These are phyloP conservation scores for Argyrosomus japonicus DNA, from an alignment of 2,113 vertebrate species.

Conservation along the genomic window DNA sequence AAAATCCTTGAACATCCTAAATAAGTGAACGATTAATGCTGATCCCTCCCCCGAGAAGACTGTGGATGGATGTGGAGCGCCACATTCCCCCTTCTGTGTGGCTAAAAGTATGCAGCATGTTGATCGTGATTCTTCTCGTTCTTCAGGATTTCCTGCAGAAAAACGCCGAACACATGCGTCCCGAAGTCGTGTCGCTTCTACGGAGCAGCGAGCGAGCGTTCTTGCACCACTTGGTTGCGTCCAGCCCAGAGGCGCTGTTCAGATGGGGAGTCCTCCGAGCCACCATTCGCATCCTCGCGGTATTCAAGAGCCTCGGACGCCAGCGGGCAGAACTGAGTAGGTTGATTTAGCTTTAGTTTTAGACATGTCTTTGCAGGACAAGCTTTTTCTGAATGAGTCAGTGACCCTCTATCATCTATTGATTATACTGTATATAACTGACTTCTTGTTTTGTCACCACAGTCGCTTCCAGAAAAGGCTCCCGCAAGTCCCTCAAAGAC, in stretches of 20 bases:
- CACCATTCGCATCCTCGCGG: conserved; percentile 85
- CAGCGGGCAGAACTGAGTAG: conserved; percentile 75
- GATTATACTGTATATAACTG: neutral
- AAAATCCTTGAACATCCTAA: conserved; percentile 28
- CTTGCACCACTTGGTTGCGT: conserved; percentile 90
- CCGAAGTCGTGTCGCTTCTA: conserved; percentile 91
- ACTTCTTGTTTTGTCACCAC: conserved; percentile 40
- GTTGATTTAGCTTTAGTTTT: neutral
- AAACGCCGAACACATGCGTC: conserved; percentile 95
- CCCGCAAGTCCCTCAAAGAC: conserved; percentile 80
- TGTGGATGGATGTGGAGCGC: neutral
- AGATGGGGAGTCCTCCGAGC: conserved; percentile 95
- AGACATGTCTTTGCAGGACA: too few species aligned
- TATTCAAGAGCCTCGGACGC: conserved; percentile 86
- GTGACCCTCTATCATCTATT: neutral
- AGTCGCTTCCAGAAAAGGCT: conserved; percentile 78
- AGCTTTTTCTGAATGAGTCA: too few species aligned
- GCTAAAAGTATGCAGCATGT: neutral
- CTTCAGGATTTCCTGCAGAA: conserved; percentile 93
- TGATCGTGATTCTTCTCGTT: conserved; percentile 8
- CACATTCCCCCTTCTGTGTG: neutral
- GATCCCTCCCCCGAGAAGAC: neutral
- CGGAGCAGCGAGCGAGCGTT: conserved; percentile 91
- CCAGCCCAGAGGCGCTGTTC: conserved; percentile 92
- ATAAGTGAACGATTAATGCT: conserved; percentile 63